Evolutionary conservation across 2,888 invertebrate genomes (phyloP).

Genomic region (Imbricaverruca yamaguchii): DNA sequence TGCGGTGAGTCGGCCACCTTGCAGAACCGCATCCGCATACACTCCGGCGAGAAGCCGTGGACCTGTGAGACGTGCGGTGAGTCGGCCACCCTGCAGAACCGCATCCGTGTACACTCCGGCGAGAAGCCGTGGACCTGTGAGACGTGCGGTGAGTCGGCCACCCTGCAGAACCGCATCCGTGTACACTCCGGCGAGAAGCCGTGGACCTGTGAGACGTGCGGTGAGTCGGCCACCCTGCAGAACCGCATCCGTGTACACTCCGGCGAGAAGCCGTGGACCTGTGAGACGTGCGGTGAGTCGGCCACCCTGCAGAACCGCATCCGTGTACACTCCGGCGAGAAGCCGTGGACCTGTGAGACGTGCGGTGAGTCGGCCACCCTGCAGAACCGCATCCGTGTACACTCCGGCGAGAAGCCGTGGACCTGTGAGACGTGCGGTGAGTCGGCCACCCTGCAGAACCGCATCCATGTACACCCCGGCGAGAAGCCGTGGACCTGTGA

Average conservation of each 20-base stretch:
- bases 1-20: conserved; percentile 54
- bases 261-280: conserved; percentile 77
- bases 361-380: conserved; percentile 67
- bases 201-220: too few relatives aligned
- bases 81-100: conserved; percentile 76
- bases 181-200: too few relatives aligned
- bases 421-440: conserved; percentile 79
- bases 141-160: conserved; percentile 60
- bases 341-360: too few relatives aligned
- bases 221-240: conserved; percentile 76
- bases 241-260: conserved; percentile 77
- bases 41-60: too few relatives aligned
- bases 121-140: conserved; percentile 81
- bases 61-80: conserved; percentile 44
- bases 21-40: too few relatives aligned
- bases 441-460: conserved; percentile 29
- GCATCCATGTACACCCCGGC: too few relatives aligned
- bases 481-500: too few relatives aligned
- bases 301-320: too few relatives aligned
- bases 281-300: conserved; percentile 70
- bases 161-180: too few relatives aligned
- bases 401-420: conserved; percentile 77
- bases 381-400: conserved; percentile 75
- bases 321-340: too few relatives aligned
- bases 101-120: conserved; percentile 72